phyloP scores from a whole-genome alignment of 2,797 vertebrate species.

The Pseudochirops corinnae region DNA sequence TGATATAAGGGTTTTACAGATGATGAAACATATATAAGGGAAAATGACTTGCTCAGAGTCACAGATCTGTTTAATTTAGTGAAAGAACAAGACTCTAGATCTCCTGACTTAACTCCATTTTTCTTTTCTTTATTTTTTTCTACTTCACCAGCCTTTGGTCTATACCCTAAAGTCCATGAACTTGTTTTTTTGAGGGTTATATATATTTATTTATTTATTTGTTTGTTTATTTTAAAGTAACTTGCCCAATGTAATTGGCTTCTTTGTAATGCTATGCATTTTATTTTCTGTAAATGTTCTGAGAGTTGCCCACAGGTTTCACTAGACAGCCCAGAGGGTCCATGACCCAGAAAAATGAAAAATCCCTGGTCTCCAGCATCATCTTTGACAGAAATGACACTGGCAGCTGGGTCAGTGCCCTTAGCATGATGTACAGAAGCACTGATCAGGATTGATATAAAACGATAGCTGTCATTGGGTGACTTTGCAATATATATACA shows the following conservation, averaged over 20 bases:
- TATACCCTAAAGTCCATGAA: neutral
- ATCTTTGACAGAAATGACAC: neutral
- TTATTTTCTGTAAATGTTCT: neutral
- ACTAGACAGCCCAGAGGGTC: neutral
- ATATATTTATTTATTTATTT: no score
- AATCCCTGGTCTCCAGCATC: neutral
- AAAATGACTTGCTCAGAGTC: neutral
- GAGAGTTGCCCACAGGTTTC: neutral
- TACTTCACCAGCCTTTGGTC: neutral
- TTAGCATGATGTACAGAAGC: neutral
- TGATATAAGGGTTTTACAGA: neutral
- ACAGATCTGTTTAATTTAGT: neutral
- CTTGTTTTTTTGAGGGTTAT: neutral
- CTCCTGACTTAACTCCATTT: neutral
- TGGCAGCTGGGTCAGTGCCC: neutral
- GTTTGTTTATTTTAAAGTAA: neutral
- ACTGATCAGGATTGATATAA: conserved; percentile 11
- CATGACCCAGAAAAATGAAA: neutral
- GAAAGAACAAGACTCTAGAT: neutral
- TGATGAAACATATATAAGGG: neutral
- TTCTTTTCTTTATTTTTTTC: neutral
- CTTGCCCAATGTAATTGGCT: neutral
- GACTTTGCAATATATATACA: neutral
- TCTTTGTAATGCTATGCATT: neutral
- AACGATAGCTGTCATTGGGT: neutral